Evolutionary conservation across 2,797 vertebrate genomes (phyloP), one percentile per base, ranked within the genome.

Genomic region (Leptoclinus maculatus): DNA sequence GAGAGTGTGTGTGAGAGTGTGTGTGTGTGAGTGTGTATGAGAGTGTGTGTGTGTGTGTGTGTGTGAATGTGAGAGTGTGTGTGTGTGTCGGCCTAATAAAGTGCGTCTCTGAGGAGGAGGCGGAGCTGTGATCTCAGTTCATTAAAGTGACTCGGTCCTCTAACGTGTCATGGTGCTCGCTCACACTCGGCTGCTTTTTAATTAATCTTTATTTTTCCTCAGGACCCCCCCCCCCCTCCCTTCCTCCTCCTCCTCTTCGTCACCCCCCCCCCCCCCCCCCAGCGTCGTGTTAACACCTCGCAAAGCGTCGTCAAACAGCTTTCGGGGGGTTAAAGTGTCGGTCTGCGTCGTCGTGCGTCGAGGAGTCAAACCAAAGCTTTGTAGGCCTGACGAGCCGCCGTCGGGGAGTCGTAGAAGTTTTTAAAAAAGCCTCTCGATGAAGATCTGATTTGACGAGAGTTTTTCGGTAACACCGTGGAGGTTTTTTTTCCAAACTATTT

Each of bases 151-250:
- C 74, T 87, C 68, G 80, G 76, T 57, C 68, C 81, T 83, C 71
- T 34, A 81, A 87, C 72, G 66, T 90, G 85, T 92, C 87, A 76
- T n/a, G 71, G 80, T 53, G 14, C 71, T 66, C 67, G 5, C 82
- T 79, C 71, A 62, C 79, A 84, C 84, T 77, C 59, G 39, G 67
- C 70, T 75, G 76, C 78, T 86, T 83, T 89, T 91, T 90, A 92
- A 91, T 92, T 89, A 90, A 91, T 87, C 89, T 85, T 84, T 83
- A 88, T 80, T 80, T 80, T 87, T 83, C 83, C 66, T 66, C 32
- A 19, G 66, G 63, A 85, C 66, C 74, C 59, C n/a, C 7, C 12
- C 57, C 1, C 7, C 11, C 4, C 0, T 4, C 1, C 5, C 16
- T 21, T 4, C 49, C 53, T 12, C 11, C 51, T 8, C 59, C 10